Evolutionary conservation across 2,797 vertebrate species (phyloP), one percentile per base, ranked within the genome.

Genomic region (Buceros bicornis): DNA sequence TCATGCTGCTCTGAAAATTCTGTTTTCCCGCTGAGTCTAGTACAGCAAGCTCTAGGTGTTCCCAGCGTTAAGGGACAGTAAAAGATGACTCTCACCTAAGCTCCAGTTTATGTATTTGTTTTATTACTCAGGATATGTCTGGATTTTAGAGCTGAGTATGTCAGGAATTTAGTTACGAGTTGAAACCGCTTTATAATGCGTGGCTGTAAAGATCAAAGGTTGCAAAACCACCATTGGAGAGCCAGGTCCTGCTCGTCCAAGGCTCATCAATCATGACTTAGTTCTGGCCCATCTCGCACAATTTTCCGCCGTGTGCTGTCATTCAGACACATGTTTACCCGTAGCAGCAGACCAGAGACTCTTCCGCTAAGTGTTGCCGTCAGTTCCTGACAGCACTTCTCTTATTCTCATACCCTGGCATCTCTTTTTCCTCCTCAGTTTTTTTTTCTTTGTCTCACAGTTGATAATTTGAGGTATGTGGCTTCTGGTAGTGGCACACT

Each of bases 121-220:
- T 98, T 98, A 97, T 98, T 97, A 95, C 95, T 97, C 95, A 97
- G 97, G 95, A 97, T 97, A 95, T 96, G 96, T 95, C 97, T 98
- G 97, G 82, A 98, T 98, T 98, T 98, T 96, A 97, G 97, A 98
- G 97, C 97, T 98, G 97, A 98, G 82, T 90, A 97, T 96, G 96
- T 96, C 93, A 97, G 97, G 97, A 97, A 97, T 97, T 97, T 83
- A 94, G 94, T 96, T 94, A 93, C 97, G 91, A 91, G 95, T 89
- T 88, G 91, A 96, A 96, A 96, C 96, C 20, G 2, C 95, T 97
- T 95, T 95, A 92, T 96, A 95, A 95, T 90, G 90, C 22, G 2
- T 89, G 92, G 92, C 96, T 94, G 58, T 90, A 96, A 97, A 97
- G 97, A 96, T 97, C 94, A 96, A 95, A 97, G 94, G 94, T 97